Evolutionary conservation across 2,888 invertebrate genomes (phyloP), one percentile per base, ranked within the genome.

Genomic region (Clusia tigrina): DNA sequence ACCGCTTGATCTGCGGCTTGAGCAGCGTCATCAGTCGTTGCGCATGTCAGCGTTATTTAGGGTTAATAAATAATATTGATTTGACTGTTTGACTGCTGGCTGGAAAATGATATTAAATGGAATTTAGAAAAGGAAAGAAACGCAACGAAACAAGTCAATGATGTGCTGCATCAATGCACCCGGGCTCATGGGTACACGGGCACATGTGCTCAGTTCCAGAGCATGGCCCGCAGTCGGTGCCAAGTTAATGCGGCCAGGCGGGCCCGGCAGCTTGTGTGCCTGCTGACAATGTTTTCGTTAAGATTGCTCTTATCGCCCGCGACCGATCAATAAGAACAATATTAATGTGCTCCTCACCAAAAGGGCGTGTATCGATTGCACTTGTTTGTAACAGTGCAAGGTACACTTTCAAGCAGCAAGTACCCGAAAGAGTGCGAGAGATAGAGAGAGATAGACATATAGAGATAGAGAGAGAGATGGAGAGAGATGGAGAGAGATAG

Each of bases 31-130:
- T 48, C 57, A 58, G 20, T 32, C 63, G 64, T 65, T 66, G 65
- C 60, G 64, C 61, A 62, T 68, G 67, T 69, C 71, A 66, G 63
- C 67, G 61, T 67, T 67, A 67, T 70, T 71, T 69, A 69, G 57
- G 62, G 58, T 64, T 66, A 66, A 71, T 71, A 70, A 71, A 71
- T 71, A 69, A 68, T 69, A 69, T 67, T 65, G 70, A 68, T 67
- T 67, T 67, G 51, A 63, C 54, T 64, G 42, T 51, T 54, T 48
- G 9, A 9, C 23, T 24, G 32, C 22, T 20, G 12, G 22, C 9
- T 12, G 25, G 26, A 24, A 20, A 53, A 23, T 37, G 22, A 32
- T 32, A 32, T n/a, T n/a, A n/a, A n/a, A n/a, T n/a, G n/a, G n/a
- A n/a, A n/a, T n/a, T n/a, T n/a, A n/a, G n/a, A n/a, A n/a, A n/a